Evolutionary conservation across 2,797 vertebrate genomes (phyloP).

Genomic region (Mus spretus): DNA sequence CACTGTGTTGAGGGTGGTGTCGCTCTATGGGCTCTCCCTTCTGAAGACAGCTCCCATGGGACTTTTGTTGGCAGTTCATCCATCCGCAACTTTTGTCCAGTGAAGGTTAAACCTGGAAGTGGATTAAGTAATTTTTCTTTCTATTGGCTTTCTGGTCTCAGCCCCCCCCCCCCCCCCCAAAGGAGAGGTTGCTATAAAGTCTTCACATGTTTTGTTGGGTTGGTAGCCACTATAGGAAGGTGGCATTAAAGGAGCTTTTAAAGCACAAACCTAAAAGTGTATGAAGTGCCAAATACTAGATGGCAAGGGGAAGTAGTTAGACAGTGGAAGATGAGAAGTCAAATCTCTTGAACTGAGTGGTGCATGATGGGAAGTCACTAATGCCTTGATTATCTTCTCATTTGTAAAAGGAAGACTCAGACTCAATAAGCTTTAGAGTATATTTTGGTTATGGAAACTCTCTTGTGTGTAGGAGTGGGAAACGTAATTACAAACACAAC

Average conservation of each 20-base stretch:
- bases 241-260: not conserved
- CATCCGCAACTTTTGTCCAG: fast-evolving
- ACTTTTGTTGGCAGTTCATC: no score
- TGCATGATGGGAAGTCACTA: fast-evolving
- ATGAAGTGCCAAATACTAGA: fast-evolving
- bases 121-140: not conserved
- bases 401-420: not conserved
- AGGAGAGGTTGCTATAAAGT: not conserved
- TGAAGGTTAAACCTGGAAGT: not conserved
- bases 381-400: not conserved
- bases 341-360: no score
- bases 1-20: fast-evolving
- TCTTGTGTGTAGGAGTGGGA: not conserved
- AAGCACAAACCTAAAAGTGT: fast-evolving
- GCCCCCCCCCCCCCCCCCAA: fast-evolving
- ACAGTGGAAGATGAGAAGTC: not conserved
- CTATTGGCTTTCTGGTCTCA: not conserved
- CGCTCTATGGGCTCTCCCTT: fast-evolving
- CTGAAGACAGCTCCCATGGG: not conserved
- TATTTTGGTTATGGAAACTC: not conserved
- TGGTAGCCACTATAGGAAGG: not conserved
- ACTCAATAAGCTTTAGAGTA: not conserved
- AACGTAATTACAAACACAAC: not conserved
- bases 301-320: not conserved
- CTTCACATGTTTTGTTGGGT: fast-evolving